Evolutionary conservation across 53 echinoderm and acorn worm species (phyloP).

Genomic region (Pentamera pediparva): DNA sequence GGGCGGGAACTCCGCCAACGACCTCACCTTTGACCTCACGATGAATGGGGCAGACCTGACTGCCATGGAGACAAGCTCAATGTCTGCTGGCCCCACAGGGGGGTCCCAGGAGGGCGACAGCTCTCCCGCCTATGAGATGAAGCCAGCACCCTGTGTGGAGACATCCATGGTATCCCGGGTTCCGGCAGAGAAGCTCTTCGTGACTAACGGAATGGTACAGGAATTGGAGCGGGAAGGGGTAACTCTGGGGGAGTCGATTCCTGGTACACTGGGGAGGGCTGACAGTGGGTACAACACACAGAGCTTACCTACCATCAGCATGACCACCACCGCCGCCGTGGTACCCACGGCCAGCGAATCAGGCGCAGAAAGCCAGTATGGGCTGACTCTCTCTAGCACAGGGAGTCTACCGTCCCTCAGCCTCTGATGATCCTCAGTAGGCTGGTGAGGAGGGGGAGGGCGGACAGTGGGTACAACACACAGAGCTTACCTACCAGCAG

Average conservation of each 20-base stretch:
- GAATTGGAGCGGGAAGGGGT: too few relatives aligned
- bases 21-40: slow-evolving; percentile 27
- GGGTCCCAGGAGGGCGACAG: too few relatives aligned
- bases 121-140: neutral
- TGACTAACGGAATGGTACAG: too few relatives aligned
- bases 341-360: too few relatives aligned
- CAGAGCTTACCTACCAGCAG: slow-evolving; percentile 53
- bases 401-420: neutral
- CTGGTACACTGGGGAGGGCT: too few relatives aligned
- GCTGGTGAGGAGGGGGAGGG: too few relatives aligned
- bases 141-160: neutral
- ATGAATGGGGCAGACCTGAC: slow-evolving; percentile 29
- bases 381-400: neutral
- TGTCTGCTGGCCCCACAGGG: too few relatives aligned
- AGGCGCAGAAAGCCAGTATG: neutral
- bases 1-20: slow-evolving; percentile 5
- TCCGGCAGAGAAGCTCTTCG: too few relatives aligned
- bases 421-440: too few relatives aligned
- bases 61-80: slow-evolving; percentile 29
- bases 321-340: neutral
- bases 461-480: slow-evolving; percentile 77
- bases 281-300: slow-evolving; percentile 79
- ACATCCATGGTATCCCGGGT: too few relatives aligned
- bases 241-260: too few relatives aligned
- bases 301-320: slow-evolving; percentile 49